Conservation (phyloP, 2,888 invertebrate genomes). For the Agonopterix heracliana region DNA sequence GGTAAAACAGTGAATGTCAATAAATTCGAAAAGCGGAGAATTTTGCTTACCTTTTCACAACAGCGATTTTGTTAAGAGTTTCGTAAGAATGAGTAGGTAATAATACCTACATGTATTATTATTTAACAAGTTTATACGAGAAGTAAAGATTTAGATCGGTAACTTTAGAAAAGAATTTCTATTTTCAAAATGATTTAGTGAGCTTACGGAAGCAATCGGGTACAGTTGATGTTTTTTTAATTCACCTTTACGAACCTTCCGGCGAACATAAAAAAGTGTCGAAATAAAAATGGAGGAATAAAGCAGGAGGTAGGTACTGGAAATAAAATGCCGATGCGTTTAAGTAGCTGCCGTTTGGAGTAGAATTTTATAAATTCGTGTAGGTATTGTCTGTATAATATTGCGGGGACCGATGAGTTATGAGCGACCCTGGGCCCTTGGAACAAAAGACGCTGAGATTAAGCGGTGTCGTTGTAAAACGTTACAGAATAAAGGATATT, state of each 20-base stretch:
- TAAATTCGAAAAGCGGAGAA: slow-evolving; percentile 39
- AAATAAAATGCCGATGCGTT: slow-evolving; percentile 28
- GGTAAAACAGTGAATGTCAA: slow-evolving; percentile 56
- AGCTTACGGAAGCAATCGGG: slow-evolving; percentile 23
- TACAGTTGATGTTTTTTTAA: slow-evolving; percentile 34
- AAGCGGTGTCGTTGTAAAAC: slow-evolving; percentile 34
- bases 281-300: slow-evolving; percentile 32
- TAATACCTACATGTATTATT: background rate
- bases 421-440: slow-evolving; percentile 31
- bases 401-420: slow-evolving; percentile 40
- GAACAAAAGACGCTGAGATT: slow-evolving; percentile 43
- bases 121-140: background rate
- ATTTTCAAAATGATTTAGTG: background rate
- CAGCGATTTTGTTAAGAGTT: slow-evolving; percentile 28
- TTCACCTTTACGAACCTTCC: slow-evolving; percentile 30
- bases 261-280: slow-evolving; percentile 29
- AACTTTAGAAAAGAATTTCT: background rate
- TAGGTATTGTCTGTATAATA: slow-evolving; percentile 36
- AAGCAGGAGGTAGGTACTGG: slow-evolving; percentile 26
- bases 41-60: slow-evolving; percentile 38
- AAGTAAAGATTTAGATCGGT: background rate
- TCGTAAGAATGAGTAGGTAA: background rate
- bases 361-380: slow-evolving; percentile 33
- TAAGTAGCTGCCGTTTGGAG: slow-evolving; percentile 28
- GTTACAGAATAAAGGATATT: slow-evolving; percentile 27